Percentiles rank a stretch among this genome's conserved stretches.
phyloP scores from a whole-genome alignment of 2,888 invertebrate genomes.

The Cactoblastis cactorum region DNA sequence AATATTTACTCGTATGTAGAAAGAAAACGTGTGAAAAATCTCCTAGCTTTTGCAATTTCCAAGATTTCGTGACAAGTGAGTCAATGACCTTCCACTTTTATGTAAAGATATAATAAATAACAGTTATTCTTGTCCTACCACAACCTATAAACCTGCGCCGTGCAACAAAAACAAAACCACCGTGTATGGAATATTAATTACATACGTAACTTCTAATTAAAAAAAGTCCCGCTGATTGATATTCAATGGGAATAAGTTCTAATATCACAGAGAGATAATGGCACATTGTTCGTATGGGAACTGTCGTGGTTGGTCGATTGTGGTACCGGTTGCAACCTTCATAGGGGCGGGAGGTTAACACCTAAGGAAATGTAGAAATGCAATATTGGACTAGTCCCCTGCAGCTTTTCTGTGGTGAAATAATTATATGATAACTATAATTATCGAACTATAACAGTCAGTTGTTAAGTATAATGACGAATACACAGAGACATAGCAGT shows the following conservation, averaged over 20 bases:
- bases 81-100: too few species aligned
- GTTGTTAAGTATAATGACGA: too few species aligned
- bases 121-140: too few species aligned
- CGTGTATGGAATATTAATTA: not conserved
- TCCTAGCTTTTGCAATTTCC: too few species aligned
- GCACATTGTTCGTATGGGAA: conserved; percentile 6
- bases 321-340: not conserved
- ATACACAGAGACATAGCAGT: too few species aligned
- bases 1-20: too few species aligned
- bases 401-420: too few species aligned
- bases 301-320: not conserved
- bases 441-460: too few species aligned
- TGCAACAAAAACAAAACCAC: not conserved
- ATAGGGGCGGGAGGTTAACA: not conserved
- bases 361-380: not conserved
- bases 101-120: too few species aligned
- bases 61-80: too few species aligned
- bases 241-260: conserved; percentile 10
- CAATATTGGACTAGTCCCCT: too few species aligned
- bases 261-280: conserved; percentile 7
- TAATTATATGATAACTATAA: not conserved
- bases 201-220: conserved; percentile 1
- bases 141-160: not conserved
- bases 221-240: not conserved
- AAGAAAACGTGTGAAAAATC: too few species aligned